Conservation (phyloP, 2,113 vertebrate species). For the Crotalus tigris region DNA sequence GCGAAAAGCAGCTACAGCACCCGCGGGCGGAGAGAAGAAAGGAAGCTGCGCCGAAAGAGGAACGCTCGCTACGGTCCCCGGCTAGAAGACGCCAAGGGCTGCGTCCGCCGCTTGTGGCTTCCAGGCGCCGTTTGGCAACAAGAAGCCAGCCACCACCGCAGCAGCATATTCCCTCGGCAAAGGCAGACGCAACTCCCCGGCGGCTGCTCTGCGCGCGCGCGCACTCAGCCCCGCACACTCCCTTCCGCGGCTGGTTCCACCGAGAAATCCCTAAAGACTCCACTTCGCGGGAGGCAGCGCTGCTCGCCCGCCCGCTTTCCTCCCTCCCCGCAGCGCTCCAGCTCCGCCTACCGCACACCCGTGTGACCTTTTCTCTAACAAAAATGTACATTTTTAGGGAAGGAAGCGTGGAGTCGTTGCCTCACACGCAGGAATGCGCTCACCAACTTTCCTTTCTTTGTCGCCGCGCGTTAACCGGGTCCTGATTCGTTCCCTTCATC, state of each 20-base stretch:
- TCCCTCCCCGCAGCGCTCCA: too few relatives aligned
- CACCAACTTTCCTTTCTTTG: not conserved
- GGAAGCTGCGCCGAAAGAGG: not conserved
- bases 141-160: not conserved
- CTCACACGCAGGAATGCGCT: not conserved
- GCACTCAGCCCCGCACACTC: not conserved
- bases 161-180: not conserved
- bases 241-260: accelerated
- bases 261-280: not conserved
- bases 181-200: not conserved
- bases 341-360: not conserved
- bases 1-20: not conserved
- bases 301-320: not conserved
- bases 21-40: not conserved
- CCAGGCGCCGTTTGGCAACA: not conserved
- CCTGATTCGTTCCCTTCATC: not conserved
- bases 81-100: not conserved
- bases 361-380: not conserved
- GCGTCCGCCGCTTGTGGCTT: not conserved
- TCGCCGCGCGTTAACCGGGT: not conserved
- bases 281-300: not conserved
- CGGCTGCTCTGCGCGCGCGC: not conserved
- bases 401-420: not conserved
- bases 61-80: not conserved
- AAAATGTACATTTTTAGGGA: not conserved